Percentiles rank a stretch among this genome's conserved stretches.
phyloP scores from a whole-genome alignment of 1,140 invertebrate genomes.

The Cotesia glomerata region DNA sequence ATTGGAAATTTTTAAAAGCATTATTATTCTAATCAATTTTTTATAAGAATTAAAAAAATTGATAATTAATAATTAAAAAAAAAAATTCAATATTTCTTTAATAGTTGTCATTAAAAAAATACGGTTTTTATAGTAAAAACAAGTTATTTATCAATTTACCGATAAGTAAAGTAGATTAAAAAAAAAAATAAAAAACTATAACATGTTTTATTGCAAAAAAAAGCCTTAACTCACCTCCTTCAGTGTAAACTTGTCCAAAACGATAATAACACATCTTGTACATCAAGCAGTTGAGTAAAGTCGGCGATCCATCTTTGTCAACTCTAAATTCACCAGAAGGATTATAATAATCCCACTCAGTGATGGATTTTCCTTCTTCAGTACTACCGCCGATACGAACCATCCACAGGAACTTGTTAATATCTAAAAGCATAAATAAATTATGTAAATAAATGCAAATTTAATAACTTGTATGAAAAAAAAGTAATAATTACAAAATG shows the following conservation, averaged over 20 bases:
- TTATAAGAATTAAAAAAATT: no score
- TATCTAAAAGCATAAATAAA: conserved; percentile 68
- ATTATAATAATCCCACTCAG: conserved; percentile 96
- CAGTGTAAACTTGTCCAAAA: conserved; percentile 93
- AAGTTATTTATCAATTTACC: no score
- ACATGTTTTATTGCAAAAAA: not conserved
- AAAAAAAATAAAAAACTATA: no score
- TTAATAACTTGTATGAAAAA: conserved; percentile 22
- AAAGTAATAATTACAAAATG: conserved; percentile 25
- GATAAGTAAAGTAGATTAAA: no score
- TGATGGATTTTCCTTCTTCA: conserved; percentile 91
- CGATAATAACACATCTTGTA: conserved; percentile 97
- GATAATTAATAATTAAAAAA: no score
- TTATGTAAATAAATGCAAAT: conserved; percentile 18
- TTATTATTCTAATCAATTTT: no score
- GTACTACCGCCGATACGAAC: conserved; percentile 97
- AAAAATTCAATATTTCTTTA: no score
- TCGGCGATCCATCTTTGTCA: conserved; percentile 87
- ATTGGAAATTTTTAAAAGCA: no score
- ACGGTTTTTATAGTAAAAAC: no score
- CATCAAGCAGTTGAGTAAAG: conserved; percentile 91
- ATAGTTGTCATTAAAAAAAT: no score
- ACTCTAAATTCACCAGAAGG: conserved; percentile 92
- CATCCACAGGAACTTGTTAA: conserved; percentile 99
- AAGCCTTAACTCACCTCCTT: conserved; percentile 74